Base-by-base conservation (phyloP, 2,888 invertebrate genomes). In the Cataglyphis altisquamis region DNA sequence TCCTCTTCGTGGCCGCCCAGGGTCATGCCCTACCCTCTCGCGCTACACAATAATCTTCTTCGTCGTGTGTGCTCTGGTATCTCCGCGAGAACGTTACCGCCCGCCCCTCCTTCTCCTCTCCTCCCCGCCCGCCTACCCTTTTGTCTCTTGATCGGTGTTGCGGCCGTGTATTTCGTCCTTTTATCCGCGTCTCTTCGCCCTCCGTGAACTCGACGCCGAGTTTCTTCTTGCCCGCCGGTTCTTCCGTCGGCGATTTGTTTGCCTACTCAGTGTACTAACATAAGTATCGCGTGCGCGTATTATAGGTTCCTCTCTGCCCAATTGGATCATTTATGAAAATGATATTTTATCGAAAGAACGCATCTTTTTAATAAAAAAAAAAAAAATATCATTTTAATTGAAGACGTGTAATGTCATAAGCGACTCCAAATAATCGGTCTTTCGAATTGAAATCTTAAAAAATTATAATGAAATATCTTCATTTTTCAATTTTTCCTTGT, bases 21-120 rank as follows among this genome's bases (percentile, higher is more conserved):
- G 94, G 94, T 94, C 94, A 93, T 93, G 94, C 92, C 94, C 94
- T 93, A 93, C 93, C 94, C 93, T 93, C 93, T 89, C 84, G 86
- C 83, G 90, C 92, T 91, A 90, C 90, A 92, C 92, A 93, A 93
- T 93, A 93, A 93, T 92, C 90, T 92, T 92, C 89, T 89, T 88
- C 89, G 85, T 90, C 90, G 90, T 87, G 89, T 90, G 90, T 89
- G 91, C 91, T 92, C 91, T 90, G 91, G 90, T 90, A 90, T 91
- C 90, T 90, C 89, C 73, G 82, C 87, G 86, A 86, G 88, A 85
- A 87, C 90, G 85, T 84, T 86, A 88, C 86, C 85, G 87, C 73
- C 78, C 74, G 41, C 68, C 67, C 78, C 29, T 74, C 82, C 88
- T 80, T 81, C 72, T 85, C 83, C 86, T n/a, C 72, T 74, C 48